A percentile compares a stretch with the other conserved stretches of the same genome.
phyloP scores from a whole-genome alignment of 2,113 vertebrate genomes.

The Oryzias curvinotus region DNA sequence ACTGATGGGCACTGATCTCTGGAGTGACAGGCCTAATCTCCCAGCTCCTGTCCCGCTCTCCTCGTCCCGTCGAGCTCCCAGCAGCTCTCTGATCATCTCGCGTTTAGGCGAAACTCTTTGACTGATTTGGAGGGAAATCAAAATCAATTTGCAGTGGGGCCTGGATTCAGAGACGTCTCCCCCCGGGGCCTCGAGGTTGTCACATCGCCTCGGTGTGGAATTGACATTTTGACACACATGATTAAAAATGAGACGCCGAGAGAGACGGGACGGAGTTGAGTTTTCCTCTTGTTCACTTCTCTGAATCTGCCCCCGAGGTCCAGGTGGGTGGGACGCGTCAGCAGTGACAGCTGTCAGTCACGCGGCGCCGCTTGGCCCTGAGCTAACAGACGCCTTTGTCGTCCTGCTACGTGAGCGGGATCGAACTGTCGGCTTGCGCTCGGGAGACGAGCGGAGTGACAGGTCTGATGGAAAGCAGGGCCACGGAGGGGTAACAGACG shows the following conservation, averaged over 20 bases:
- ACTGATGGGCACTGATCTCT: constrained; percentile 73
- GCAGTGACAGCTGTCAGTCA: constrained; percentile 49
- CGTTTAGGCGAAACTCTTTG: constrained; percentile 81
- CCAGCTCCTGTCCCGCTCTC: constrained; percentile 62
- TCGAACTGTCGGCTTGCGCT: constrained; percentile 7
- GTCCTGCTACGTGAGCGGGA: constrained; percentile 13
- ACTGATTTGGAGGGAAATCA: constrained; percentile 84
- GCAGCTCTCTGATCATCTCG: constrained; percentile 79
- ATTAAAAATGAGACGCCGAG: constrained; percentile 52
- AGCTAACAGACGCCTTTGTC: constrained; percentile 14
- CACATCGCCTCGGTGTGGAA: constrained; percentile 76
- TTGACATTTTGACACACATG: constrained; percentile 81
- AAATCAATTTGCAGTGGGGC: constrained; percentile 81
- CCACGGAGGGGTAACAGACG: constrained; percentile 54
- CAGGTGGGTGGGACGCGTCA: constrained; percentile 42
- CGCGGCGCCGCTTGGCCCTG: constrained; percentile 11
- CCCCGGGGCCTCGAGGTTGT: constrained; percentile 72
- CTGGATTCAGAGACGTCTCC: constrained; percentile 73
- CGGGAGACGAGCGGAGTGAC: constrained; percentile 48
- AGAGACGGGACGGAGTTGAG: constrained; percentile 26
- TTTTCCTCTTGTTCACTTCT: constrained; percentile 27
- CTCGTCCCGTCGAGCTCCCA: constrained; percentile 66
- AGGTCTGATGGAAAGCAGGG: constrained; percentile 60
- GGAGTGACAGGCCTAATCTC: constrained; percentile 79
- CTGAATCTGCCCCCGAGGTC: constrained; percentile 42